Base-by-base conservation (phyloP, 1,140 invertebrate genomes). In the Lepeophtheirus salmonis region DNA sequence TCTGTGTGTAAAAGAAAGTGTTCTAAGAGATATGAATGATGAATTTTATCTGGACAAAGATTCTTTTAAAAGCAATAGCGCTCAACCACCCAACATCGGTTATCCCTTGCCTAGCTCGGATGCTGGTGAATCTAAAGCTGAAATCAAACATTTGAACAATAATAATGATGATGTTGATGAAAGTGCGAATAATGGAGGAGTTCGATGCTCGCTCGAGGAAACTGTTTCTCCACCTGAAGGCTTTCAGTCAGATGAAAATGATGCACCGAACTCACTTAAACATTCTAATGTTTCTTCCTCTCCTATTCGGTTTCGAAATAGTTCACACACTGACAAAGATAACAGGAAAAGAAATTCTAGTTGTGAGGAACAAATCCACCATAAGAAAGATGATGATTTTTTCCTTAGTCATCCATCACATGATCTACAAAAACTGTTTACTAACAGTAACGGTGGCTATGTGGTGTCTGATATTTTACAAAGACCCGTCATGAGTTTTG, bases 361-460 rank as follows among this genome's bases (percentile, higher is more conserved):
- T 68, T 81, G 80, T 64, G 79, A 79, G 55, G 79, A 80, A 70
- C 75, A 78, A 41, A 77, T 71, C 67, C 79, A 78, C 79, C 68
- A 18, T 22, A 24, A 61, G 51, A 53, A 23, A 53, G 53, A 21
- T 30, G 26, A 25, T 12, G 16, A 16, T 12, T 16, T 18, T 18
- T 61, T 89, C 1, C 71, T 90, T 1, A 84, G 84, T 60, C 81
- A 88, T 68, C 86, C 87, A 6, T 90, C 86, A 20, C 76, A 81
- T 3, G 81, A 82, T 2, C 74, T 90, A 50, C 80, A 82, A 63
- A 79, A 79, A 66, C 67, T 86, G 25, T 79, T 83, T 56, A 79
- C 80, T 17, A 2, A 48, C 62, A 24, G 20, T 23, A 48, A 55
- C 26, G 64, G 65, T 21, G 67, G 66, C 63, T 74, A 64, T 64